Conservation (phyloP, 2,797 vertebrate genomes). For the Cacajao melanocephalus region DNA sequence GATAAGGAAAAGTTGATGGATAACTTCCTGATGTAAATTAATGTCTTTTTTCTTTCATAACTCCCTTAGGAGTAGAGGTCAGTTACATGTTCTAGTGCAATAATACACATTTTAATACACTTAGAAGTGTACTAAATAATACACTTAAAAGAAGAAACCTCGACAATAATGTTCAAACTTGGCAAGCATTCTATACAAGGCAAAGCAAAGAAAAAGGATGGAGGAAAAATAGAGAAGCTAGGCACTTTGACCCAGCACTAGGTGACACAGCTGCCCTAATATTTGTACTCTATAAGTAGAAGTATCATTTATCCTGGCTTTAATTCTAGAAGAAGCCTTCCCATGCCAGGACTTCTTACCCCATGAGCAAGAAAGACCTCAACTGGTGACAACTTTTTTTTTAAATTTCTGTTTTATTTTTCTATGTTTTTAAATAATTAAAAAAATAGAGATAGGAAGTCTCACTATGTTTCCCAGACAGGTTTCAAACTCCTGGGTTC, state of each 20-base stretch:
- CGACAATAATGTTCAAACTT: neutral
- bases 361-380: neutral
- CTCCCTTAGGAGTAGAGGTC: conserved; percentile 78
- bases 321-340: neutral
- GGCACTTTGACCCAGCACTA: neutral
- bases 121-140: neutral
- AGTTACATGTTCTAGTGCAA: conserved; percentile 60
- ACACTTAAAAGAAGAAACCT: conserved; percentile 15
- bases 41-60: conserved; percentile 76
- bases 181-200: neutral
- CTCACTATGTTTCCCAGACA: neutral
- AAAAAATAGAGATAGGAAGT: neutral
- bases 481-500: neutral
- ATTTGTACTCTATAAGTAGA: neutral
- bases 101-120: conserved; percentile 55
- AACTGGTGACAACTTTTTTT: rapidly evolving
- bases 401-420: neutral
- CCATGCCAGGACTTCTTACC: neutral
- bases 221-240: neutral
- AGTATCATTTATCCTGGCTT: neutral
- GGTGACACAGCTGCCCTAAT: neutral
- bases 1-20: conserved; percentile 83
- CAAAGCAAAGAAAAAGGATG: neutral
- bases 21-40: conserved; percentile 84
- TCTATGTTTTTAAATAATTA: neutral